A percentile compares a stretch with the other conserved stretches of the same genome.
Conservation (phyloP, 2,888 invertebrate genomes). For the Xanthostigma xanthostigma region DNA sequence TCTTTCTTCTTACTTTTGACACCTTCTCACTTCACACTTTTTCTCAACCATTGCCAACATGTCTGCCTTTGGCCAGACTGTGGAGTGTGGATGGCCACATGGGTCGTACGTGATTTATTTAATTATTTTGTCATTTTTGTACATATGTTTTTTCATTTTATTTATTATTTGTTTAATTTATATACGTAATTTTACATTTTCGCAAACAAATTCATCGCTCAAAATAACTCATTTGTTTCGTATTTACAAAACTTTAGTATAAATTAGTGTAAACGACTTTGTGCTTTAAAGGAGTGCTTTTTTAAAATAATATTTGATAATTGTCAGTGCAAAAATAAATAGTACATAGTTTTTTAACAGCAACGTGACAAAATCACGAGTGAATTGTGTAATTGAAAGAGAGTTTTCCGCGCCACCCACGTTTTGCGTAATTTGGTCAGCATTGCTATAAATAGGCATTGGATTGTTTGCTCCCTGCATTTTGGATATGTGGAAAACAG, state of each 20-base stretch:
- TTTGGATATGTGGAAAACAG: background rate
- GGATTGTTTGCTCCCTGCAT: background rate
- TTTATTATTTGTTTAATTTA: background rate
- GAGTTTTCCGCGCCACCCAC: no score
- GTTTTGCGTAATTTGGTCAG: no score
- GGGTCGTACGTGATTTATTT: conserved; percentile 31
- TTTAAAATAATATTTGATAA: background rate
- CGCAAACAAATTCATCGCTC: background rate
- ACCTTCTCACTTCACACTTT: background rate
- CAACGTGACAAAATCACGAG: no score
- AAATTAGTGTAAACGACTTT: background rate
- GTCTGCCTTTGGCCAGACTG: conserved; percentile 9
- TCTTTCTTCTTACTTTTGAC: background rate
- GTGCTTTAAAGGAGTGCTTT: background rate
- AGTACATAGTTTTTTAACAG: no score
- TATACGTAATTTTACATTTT: background rate
- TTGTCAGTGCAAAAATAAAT: background rate
- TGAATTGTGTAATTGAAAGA: no score
- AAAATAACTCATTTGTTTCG: background rate
- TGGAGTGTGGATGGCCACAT: conserved; percentile 31
- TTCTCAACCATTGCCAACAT: conserved; percentile 9
- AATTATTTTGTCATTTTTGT: conserved; percentile 11
- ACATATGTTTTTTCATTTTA: background rate
- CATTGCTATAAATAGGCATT: no score
- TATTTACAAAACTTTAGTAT: background rate